These are phyloP conservation scores for Drosophila gunungcola DNA, from an alignment of 1,140 invertebrate genomes.

Conservation along the genomic window DNA sequence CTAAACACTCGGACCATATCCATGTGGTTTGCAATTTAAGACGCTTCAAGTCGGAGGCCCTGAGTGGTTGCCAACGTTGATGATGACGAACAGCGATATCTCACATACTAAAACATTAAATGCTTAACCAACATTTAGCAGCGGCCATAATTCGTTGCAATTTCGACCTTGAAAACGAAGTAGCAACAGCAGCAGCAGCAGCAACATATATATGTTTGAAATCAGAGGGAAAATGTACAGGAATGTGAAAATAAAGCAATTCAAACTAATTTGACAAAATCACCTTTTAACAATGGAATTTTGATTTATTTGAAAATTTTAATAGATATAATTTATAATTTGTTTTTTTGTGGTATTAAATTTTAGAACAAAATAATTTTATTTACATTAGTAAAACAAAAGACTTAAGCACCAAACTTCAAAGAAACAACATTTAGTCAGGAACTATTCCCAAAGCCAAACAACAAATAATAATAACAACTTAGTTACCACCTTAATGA, in stretches of 20 bases:
- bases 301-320: no score
- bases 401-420: neutral
- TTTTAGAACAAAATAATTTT: no score
- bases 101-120: slow-evolving; percentile 51
- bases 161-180: slow-evolving; percentile 69
- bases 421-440: neutral
- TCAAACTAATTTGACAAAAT: no score
- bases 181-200: slow-evolving; percentile 4
- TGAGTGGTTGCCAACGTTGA: slow-evolving; percentile 44
- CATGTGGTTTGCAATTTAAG: slow-evolving; percentile 81
- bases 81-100: slow-evolving; percentile 61
- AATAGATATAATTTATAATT: no score
- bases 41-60: slow-evolving; percentile 56
- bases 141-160: slow-evolving; percentile 50
- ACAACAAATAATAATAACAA: neutral
- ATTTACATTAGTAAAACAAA: neutral
- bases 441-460: neutral
- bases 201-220: slow-evolving; percentile 1
- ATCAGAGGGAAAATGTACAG: neutral
- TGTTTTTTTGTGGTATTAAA: no score
- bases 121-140: slow-evolving; percentile 50
- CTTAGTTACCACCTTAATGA: no score
- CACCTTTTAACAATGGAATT: no score
- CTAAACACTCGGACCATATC: slow-evolving; percentile 13
- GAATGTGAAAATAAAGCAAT: no score